These are phyloP conservation scores for Uropetala carovei DNA, from an alignment of 2,888 invertebrate species.

Conservation along the genomic window DNA sequence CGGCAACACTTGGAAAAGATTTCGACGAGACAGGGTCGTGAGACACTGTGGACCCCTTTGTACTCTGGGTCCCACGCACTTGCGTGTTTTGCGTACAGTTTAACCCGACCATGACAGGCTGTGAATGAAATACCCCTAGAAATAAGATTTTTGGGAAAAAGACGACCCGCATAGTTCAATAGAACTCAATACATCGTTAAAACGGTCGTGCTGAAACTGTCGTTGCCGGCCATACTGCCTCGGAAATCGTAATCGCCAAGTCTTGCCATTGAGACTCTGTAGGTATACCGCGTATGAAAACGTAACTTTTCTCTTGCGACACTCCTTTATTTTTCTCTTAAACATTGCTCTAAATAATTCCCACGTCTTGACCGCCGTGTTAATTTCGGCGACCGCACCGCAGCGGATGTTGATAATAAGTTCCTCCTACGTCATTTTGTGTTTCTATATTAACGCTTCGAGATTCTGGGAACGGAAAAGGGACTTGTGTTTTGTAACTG, in stretches of 20 bases:
- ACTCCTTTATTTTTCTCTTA: background rate
- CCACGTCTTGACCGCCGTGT: background rate
- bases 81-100: too few relatives aligned
- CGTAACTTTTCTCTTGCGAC: background rate
- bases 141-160: too few relatives aligned
- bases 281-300: too few relatives aligned
- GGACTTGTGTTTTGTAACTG: background rate
- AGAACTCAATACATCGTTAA: too few relatives aligned
- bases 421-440: slow-evolving; percentile 12
- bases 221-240: background rate
- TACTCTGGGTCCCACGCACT: too few relatives aligned
- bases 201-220: background rate
- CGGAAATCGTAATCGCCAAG: background rate
- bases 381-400: background rate
- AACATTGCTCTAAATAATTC: background rate
- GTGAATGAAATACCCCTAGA: too few relatives aligned
- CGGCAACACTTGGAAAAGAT: too few relatives aligned
- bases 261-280: background rate
- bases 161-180: too few relatives aligned
- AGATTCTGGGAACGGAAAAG: background rate
- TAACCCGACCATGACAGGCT: too few relatives aligned
- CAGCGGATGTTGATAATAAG: slow-evolving; percentile 4
- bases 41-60: too few relatives aligned
- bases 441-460: background rate
- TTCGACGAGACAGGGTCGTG: too few relatives aligned